Conservation (phyloP, 2,113 vertebrate species). For the Atrichornis clamosus region DNA sequence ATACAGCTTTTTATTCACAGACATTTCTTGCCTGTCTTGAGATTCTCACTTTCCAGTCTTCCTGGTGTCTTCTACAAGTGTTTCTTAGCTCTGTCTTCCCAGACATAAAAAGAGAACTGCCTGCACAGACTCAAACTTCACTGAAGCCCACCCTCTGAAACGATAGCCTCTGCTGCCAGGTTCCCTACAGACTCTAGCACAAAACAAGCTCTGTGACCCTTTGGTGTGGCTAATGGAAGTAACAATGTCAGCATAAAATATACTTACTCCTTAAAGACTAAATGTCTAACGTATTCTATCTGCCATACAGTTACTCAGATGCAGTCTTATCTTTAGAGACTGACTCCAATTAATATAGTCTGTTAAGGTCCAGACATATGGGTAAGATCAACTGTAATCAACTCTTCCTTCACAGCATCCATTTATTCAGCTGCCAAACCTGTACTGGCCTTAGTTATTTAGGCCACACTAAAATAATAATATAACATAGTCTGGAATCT, state of each 20-base stretch:
- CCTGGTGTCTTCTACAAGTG: neutral
- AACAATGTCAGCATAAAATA: neutral
- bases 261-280: neutral
- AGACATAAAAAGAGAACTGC: neutral
- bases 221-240: neutral
- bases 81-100: neutral
- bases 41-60: neutral
- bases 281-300: neutral
- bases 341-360: neutral
- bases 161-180: neutral
- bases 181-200: neutral
- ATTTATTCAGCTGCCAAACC: neutral
- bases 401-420: neutral
- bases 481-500: neutral
- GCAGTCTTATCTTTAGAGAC: neutral
- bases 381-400: neutral
- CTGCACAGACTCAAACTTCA: neutral
- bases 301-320: neutral
- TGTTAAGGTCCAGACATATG: neutral
- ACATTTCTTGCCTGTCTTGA: neutral
- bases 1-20: rapidly evolving
- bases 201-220: neutral
- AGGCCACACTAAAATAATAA: neutral
- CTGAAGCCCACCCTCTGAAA: neutral
- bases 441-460: neutral